Percentiles rank a stretch among this genome's conserved stretches.
These are phyloP conservation scores for Trematomus loennbergii DNA, from an alignment of 2,113 vertebrate species.

Conservation along the genomic window DNA sequence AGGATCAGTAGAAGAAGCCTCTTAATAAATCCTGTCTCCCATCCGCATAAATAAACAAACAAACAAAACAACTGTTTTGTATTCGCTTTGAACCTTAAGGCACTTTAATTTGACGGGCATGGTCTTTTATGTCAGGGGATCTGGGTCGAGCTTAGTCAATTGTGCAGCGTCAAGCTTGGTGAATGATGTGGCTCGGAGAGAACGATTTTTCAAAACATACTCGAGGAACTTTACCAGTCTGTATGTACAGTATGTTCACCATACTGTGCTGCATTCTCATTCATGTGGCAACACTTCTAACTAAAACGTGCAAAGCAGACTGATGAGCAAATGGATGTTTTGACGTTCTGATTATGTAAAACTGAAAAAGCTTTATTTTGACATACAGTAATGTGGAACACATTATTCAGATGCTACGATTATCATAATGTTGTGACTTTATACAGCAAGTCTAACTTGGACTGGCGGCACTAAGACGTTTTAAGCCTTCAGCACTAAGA, in stretches of 20 bases:
- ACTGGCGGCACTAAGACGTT: slow-evolving; percentile 20
- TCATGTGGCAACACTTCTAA: slow-evolving; percentile 48
- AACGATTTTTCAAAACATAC: neutral
- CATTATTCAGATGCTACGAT: slow-evolving; percentile 47
- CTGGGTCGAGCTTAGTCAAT: slow-evolving; percentile 6
- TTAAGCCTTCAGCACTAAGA: slow-evolving; percentile 19
- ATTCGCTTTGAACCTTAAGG: slow-evolving; percentile 5
- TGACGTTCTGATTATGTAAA: slow-evolving; percentile 62
- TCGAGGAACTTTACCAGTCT: neutral
- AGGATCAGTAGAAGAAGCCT: slow-evolving; percentile 1
- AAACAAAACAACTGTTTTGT: slow-evolving; percentile 3
- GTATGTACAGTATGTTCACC: neutral
- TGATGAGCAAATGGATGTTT: slow-evolving; percentile 48
- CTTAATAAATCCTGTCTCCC: slow-evolving; percentile 1
- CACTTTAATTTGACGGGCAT: neutral
- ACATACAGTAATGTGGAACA: slow-evolving; percentile 34
- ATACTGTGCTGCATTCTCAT: neutral
- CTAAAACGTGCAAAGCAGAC: slow-evolving; percentile 47
- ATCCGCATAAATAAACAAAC: slow-evolving; percentile 4
- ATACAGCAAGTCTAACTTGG: neutral
- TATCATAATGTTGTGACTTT: slow-evolving; percentile 39
- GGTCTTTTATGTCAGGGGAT: slow-evolving; percentile 9
- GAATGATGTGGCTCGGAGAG: neutral
- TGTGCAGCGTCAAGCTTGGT: neutral
- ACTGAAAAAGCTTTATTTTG: slow-evolving; percentile 32